Evolutionary conservation across 2,888 invertebrate genomes (phyloP), one percentile per base, ranked within the genome.

Genomic region (Tortricodes alternella): DNA sequence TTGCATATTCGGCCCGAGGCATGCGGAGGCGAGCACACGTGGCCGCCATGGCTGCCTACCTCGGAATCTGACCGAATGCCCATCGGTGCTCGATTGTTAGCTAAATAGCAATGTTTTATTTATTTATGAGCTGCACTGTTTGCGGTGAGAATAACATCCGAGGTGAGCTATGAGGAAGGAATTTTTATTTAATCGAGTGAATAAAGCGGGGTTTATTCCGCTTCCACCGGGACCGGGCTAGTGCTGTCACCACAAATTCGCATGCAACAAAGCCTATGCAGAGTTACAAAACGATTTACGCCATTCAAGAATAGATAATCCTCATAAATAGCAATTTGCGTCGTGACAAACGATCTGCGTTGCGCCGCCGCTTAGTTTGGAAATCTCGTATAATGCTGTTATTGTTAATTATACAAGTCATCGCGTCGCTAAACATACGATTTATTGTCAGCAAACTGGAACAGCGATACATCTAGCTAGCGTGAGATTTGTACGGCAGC

Each of bases 61-160:
- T 71, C 74, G 89, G 89, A 90, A 90, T 90, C 89, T 85, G 79
- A 87, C 88, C 89, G 83, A 89, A 89, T 89, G 89, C 87, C 85
- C 88, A 87, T 82, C 83, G 85, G 69, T 75, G 76, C 82, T 76
- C 86, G 81, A 85, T 83, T 86, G 87, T 81, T 83, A 76, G 80
- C 80, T 82, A 80, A 88, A 89, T 88, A 83, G 77, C 86, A 76
- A 80, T 76, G 74, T 78, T 80, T 87, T 87, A 88, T 88, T 88
- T 87, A 88, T 88, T 88, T 88, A 87, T 80, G 82, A 78, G 74
- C 70, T 65, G 58, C 62, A 71, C 72, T 70, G 76, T 72, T 74
- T 73, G 74, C 70, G 63, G 62, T 66, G 68, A 71, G 71, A 72
- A 73, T 74, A 69, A 67, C 58, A 60, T 60, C 55, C 66, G 65